Evolutionary conservation across 2,888 invertebrate species (phyloP), one percentile per base, ranked within the genome.

Genomic region (Diplolepis rosae): DNA sequence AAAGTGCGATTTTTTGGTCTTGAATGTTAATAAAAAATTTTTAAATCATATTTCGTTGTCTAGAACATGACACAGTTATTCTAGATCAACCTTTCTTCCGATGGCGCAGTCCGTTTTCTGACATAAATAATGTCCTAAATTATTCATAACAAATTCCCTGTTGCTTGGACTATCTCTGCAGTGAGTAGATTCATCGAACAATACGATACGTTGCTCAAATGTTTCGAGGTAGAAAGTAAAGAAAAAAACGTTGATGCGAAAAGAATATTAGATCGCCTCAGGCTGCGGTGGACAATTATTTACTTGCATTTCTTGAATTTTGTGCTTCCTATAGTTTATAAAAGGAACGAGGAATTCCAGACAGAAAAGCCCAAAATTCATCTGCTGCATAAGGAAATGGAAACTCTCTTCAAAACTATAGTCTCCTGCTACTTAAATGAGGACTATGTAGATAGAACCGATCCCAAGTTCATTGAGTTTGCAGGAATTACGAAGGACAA

Each of bases 111-210:
- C n/a, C n/a, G n/a, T n/a, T n/a, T n/a, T n/a, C n/a, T n/a, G n/a
- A n/a, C n/a, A n/a, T n/a, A n/a, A n/a, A n/a, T n/a, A n/a, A n/a
- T n/a, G n/a, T n/a, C n/a, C n/a, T n/a, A n/a, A n/a, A n/a, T n/a
- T n/a, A n/a, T n/a, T n/a, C n/a, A n/a, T n/a, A n/a, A n/a, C n/a
- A n/a, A n/a, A n/a, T n/a, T n/a, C n/a, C n/a, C n/a, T n/a, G n/a
- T n/a, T n/a, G n/a, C n/a, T n/a, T n/a, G n/a, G n/a, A n/a, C n/a
- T n/a, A n/a, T n/a, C n/a, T n/a, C n/a, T 18, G 79, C 77, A 56
- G 77, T 81, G 4, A 70, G 67, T 45, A 67, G 78, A 39, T 66
- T 77, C 65, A 48, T 80, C 35, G 76, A 81, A 52, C 77, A 83
- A 67, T 80, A 76, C 56, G 61, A 74, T 61, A 80, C 76, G 30